Conservation (phyloP, 30 jellyfish, hydroid and myxozoan genomes). For the Nemopilema nomurai region DNA sequence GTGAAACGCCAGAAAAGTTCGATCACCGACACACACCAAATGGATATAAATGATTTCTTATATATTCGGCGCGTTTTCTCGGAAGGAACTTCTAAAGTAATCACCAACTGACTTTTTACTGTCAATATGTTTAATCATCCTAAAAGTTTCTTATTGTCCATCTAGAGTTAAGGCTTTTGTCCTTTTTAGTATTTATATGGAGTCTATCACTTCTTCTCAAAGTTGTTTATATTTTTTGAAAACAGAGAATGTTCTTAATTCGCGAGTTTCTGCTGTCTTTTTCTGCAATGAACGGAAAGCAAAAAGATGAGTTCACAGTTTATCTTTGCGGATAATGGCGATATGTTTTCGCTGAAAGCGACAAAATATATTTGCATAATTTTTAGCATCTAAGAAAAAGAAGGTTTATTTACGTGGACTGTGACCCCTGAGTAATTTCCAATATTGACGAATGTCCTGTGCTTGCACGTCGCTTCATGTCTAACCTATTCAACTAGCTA, state of each 20-base stretch:
- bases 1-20: conserved; percentile 19
- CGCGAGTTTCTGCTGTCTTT: neutral
- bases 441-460: too few species aligned
- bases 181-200: neutral
- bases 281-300: neutral
- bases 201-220: neutral
- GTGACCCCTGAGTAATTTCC: too few species aligned
- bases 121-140: neutral
- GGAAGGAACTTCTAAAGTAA: neutral
- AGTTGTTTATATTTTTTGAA: neutral
- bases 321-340: too few species aligned
- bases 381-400: too few species aligned
- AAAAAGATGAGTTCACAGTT: too few species aligned
- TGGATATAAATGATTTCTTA: conserved; percentile 30
- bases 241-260: neutral
- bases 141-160: neutral
- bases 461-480: too few species aligned
- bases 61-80: neutral
- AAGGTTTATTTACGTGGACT: too few species aligned
- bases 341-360: too few species aligned
- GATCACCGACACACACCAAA: conserved; percentile 15
- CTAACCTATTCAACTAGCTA: too few species aligned
- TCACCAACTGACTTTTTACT: neutral
- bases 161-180: too few species aligned
- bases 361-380: too few species aligned